These are phyloP conservation scores for Semnornis frantzii DNA, from an alignment of 2,113 vertebrate genomes.

Conservation along the genomic window DNA sequence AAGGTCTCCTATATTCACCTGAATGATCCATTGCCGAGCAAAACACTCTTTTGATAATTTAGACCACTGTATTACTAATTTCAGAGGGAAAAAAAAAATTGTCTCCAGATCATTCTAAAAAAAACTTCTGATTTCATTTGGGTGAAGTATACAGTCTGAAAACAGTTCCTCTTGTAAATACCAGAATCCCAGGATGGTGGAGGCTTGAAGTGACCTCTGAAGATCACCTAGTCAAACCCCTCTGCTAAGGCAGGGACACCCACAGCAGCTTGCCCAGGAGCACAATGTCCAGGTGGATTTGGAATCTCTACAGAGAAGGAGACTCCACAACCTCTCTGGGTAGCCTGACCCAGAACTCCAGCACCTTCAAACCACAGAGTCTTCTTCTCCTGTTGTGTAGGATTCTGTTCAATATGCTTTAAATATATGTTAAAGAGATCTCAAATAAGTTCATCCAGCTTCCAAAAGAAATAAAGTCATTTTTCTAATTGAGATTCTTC, in stretches of 20 bases:
- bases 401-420: background rate
- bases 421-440: too few species aligned
- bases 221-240: too few species aligned
- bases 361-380: too few species aligned
- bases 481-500: background rate
- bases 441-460: background rate
- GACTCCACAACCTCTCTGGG: too few species aligned
- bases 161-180: background rate
- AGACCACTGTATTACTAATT: conserved; percentile 23
- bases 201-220: too few species aligned
- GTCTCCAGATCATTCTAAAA: conserved; percentile 3
- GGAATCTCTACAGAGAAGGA: too few species aligned
- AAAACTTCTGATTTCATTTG: conserved; percentile 20
- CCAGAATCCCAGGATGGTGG: too few species aligned
- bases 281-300: too few species aligned
- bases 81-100: background rate
- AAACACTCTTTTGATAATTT: background rate
- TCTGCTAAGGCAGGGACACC: too few species aligned
- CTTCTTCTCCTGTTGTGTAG: background rate
- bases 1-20: conserved; percentile 30
- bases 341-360: too few species aligned
- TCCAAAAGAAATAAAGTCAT: background rate
- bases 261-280: too few species aligned
- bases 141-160: background rate
- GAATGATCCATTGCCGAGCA: conserved; percentile 50